phyloP scores from a whole-genome alignment of 2,888 invertebrate species.

The Phytoseiulus persimilis region DNA sequence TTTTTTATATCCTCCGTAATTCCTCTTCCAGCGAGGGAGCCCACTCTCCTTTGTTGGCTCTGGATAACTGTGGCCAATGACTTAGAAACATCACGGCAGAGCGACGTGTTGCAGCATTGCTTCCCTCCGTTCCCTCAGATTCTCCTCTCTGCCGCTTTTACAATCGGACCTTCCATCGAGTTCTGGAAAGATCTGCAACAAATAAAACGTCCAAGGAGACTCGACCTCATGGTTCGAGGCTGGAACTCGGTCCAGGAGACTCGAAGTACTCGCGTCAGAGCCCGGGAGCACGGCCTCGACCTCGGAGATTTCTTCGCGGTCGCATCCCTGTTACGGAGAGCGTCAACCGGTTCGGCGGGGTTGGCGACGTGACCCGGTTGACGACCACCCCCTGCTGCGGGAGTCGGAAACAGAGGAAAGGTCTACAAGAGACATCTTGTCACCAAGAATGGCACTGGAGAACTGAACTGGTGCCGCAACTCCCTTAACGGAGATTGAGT shows the following conservation, averaged over 20 bases:
- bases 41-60: not conserved
- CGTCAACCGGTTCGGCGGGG: no score
- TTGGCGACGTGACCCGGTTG: no score
- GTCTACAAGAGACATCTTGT: not conserved
- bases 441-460: not conserved
- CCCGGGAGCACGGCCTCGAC: no score
- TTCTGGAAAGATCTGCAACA: no score
- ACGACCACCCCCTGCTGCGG: no score
- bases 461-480: not conserved
- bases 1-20: not conserved
- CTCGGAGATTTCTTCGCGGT: no score
- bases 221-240: no score
- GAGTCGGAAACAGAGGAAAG: not conserved
- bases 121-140: not conserved
- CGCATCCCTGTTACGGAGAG: no score
- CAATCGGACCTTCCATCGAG: not conserved
- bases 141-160: not conserved
- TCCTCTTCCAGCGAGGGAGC: not conserved
- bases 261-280: no score
- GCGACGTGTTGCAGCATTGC: not conserved
- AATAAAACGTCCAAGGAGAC: no score
- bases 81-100: not conserved
- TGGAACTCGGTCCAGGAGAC: no score
- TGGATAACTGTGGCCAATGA: not conserved
- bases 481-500: not conserved